Evolutionary conservation across 2,113 vertebrate genomes (phyloP), one percentile per base, ranked within the genome.

Genomic region (Muntiacus muntjak): DNA sequence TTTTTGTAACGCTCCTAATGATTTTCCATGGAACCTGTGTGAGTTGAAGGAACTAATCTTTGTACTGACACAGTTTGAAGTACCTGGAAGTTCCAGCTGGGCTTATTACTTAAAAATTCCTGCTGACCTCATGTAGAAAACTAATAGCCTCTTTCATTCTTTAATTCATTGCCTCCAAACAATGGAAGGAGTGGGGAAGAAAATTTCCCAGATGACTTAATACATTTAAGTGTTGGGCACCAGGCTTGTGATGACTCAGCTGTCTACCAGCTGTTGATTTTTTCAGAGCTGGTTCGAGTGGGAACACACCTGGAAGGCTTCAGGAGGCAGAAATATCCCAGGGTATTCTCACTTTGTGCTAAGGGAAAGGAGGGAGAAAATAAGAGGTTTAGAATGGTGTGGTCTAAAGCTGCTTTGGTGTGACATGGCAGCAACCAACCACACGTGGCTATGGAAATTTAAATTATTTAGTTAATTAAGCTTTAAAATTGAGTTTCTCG

Each of bases 391-490:
- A 58, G 57, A 67, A n/a, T n/a, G 47, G 14, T 50, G 21, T 6
- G 4, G 10, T 28, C 23, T 62, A 23, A 97, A 93, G 89, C 36
- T 71, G 1, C 3, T 26, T 26, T 84, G 12, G 12, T 87, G 76
- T 16, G 3, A 9, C 6, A 12, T 30, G 28, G 71, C 52, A 40
- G 52, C 58, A 14, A 15, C 36, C 52, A 19, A 67, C 36, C 30
- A n/a, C 6, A 3, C 8, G 30, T 74, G 50, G 50, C 67, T 83
- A 25, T 43, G 36, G 60, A 28, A n/a, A 87, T 55, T 76, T 81
- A 57, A 92, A 45, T 74, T 45, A 43, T 89, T 97, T 94, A 71
- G 89, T 74, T 74, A 92, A 67, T 87, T 36, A 60, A 92, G 76
- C 58, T 43, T 58, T 71, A 87, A 88, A 89, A 64, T 76, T 87